These are phyloP conservation scores for Resseliella maxima DNA, from an alignment of 2,888 invertebrate species.

Conservation along the genomic window DNA sequence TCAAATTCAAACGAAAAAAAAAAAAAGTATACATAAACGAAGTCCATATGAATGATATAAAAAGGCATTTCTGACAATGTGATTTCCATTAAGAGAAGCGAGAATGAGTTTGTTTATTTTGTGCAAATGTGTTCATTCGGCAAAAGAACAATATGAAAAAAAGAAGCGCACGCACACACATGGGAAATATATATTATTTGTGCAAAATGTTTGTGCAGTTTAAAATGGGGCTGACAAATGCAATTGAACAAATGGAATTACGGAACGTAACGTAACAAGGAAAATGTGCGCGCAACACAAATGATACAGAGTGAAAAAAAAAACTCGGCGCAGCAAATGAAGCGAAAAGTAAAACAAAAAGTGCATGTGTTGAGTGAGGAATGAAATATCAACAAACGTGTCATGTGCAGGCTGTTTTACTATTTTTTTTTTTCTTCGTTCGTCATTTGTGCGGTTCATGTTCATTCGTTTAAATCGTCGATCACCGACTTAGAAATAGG, in stretches of 20 bases:
- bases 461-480: neutral
- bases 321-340: neutral
- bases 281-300: neutral
- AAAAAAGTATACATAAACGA: neutral
- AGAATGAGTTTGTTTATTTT: conserved; percentile 4
- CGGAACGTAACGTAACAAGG: neutral
- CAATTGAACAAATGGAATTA: conserved; percentile 40
- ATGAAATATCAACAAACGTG: conserved; percentile 40
- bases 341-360: conserved; percentile 31
- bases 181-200: too few species aligned
- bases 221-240: conserved; percentile 26
- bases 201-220: neutral
- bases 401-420: conserved; percentile 33
- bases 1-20: too few species aligned
- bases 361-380: conserved; percentile 35
- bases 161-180: neutral
- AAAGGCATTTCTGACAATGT: neutral
- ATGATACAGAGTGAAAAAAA: neutral
- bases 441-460: neutral
- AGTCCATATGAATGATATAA: neutral
- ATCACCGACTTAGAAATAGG: neutral
- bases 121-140: neutral
- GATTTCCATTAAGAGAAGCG: neutral
- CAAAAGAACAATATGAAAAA: neutral
- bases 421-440: neutral